Percentiles rank a stretch among this genome's conserved stretches.
phyloP scores from a whole-genome alignment of 2,888 invertebrate genomes.

The Micoletzkya japonica region DNA sequence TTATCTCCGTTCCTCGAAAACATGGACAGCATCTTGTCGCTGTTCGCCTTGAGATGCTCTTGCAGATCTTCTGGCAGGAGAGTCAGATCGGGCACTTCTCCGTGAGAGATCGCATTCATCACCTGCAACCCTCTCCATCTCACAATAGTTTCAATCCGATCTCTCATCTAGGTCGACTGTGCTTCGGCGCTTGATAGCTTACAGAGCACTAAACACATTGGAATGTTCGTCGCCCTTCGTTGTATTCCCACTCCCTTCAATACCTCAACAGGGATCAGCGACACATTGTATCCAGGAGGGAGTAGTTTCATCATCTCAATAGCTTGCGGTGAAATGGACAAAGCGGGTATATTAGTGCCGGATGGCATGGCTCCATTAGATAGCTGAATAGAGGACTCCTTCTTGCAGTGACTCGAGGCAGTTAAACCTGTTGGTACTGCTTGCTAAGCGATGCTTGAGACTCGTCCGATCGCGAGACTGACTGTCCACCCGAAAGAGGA shows the following conservation, averaged over 20 bases:
- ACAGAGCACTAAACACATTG: too few relatives aligned
- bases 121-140: too few relatives aligned
- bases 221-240: too few relatives aligned
- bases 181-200: too few relatives aligned
- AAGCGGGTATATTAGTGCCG: not conserved
- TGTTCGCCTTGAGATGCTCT: slow-evolving; percentile 52
- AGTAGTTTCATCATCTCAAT: slow-evolving; percentile 40
- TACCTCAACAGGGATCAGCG: slow-evolving; percentile 41
- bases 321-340: slow-evolving; percentile 18
- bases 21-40: slow-evolving; percentile 45
- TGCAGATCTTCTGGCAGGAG: slow-evolving; percentile 57
- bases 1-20: slow-evolving; percentile 32
- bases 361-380: not conserved
- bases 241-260: not conserved
- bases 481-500: too few relatives aligned
- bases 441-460: too few relatives aligned
- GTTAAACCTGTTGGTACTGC: too few relatives aligned
- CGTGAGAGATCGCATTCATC: slow-evolving; percentile 47
- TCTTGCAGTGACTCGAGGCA: too few relatives aligned
- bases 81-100: slow-evolving; percentile 58
- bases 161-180: too few relatives aligned
- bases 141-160: too few relatives aligned
- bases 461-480: too few relatives aligned
- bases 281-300: slow-evolving; percentile 48
- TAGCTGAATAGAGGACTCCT: not conserved